phyloP scores from a whole-genome alignment of 2,888 invertebrate genomes.

The Erynnis tages region DNA sequence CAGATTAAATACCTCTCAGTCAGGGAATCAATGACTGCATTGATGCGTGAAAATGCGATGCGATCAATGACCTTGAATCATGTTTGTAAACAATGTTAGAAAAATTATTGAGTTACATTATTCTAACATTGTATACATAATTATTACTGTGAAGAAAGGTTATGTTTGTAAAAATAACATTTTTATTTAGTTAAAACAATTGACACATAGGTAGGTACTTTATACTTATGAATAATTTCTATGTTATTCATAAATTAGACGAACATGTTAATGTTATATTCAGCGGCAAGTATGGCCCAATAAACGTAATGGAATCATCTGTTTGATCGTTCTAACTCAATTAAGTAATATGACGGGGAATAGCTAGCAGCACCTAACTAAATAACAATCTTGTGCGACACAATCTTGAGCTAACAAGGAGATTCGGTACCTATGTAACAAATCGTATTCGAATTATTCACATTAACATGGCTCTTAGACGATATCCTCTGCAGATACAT shows the following conservation, averaged over 20 bases:
- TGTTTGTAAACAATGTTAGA: constrained; percentile 12
- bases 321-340: neutral
- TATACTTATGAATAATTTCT: no score
- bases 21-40: neutral
- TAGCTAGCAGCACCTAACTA: neutral
- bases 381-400: neutral
- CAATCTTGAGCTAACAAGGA: neutral
- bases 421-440: neutral
- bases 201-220: no score
- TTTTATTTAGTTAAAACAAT: no score
- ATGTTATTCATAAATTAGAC: no score
- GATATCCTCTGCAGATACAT: constrained; percentile 6
- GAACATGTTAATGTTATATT: no score
- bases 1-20: no score
- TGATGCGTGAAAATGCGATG: constrained; percentile 14
- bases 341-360: neutral
- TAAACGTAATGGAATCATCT: neutral
- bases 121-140: neutral
- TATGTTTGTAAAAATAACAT: neutral
- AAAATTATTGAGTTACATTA: no score
- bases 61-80: constrained; percentile 10
- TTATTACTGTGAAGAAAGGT: neutral
- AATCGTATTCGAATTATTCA: neutral
- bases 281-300: no score
- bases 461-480: neutral